Percentiles rank a stretch among this genome's conserved stretches.
These are phyloP conservation scores for Spizaetus ornatus DNA, from an alignment of 2,113 vertebrate genomes.

Conservation along the genomic window DNA sequence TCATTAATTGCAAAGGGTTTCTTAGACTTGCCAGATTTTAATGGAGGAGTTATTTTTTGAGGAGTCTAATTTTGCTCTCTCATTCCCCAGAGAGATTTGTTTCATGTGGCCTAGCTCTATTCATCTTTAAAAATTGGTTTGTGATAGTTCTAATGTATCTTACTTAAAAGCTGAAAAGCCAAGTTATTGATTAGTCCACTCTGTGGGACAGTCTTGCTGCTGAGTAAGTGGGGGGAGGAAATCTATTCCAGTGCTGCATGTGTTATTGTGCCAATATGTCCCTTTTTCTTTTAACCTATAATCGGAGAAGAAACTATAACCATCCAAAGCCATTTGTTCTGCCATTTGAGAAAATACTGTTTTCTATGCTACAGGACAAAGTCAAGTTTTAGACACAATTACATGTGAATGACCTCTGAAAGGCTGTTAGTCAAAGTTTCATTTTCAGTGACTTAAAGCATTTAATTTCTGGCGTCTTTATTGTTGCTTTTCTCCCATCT, in stretches of 20 bases:
- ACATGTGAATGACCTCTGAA: not conserved
- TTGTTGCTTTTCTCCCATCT: not conserved
- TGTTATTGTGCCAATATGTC: not conserved
- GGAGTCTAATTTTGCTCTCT: not conserved
- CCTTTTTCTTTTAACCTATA: not conserved
- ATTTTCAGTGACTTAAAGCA: not conserved
- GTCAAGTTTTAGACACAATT: not conserved
- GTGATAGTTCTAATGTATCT: not conserved
- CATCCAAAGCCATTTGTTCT: not conserved
- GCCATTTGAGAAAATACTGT: not conserved
- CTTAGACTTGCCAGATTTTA: not conserved
- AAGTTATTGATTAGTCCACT: not conserved
- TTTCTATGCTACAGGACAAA: not conserved
- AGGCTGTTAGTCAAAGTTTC: not conserved
- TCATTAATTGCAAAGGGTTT: not conserved
- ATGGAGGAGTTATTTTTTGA: not conserved
- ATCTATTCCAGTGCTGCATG: not conserved
- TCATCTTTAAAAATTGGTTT: not conserved
- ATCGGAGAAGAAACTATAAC: not conserved
- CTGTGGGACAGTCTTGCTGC: not conserved
- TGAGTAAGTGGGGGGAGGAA: not conserved
- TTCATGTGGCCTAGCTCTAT: not conserved
- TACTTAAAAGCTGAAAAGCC: constrained; percentile 3
- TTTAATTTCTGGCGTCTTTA: not conserved
- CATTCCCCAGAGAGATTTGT: not conserved